Base-by-base conservation (phyloP, 2,888 invertebrate genomes). In the Margaritifera margaritifera region DNA sequence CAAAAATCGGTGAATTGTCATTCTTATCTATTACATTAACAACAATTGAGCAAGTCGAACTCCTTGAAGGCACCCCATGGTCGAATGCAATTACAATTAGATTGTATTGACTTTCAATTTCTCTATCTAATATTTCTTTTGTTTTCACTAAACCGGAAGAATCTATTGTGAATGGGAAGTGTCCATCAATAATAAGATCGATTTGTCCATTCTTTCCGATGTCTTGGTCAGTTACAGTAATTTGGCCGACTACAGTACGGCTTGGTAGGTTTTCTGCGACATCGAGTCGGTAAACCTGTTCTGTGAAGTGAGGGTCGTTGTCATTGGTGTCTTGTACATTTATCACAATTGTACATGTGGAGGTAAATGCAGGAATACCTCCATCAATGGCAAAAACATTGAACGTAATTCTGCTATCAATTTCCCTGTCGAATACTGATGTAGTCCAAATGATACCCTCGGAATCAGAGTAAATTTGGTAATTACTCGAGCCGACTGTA, bases 1-100 rank as follows among this genome's bases (percentile, higher is more conserved):
- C 65, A 66, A 88, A 83, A 6, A 71, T 57, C 0, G 87, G 87
- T 1, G 75, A 53, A 65, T 84, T 77, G 66, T 84, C 85, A 62
- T 84, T 85, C 15, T 66, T 71, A 53, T 84, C 84, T 1, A 62
- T 69, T 18, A 85, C 74, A 25, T 73, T 73, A n/a, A 84, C 76
- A 15, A 71, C 75, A 6, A 85, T 77, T 24, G 70, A 72, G 20
- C 79, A 67, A 8, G 81, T 75, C 18, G 76, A 74, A 65, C 75
- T 82, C 53, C 75, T 66, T 2, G 79, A 74, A 1, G 77, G 80
- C 19, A 67, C 65, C 0, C 85, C 84, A 22, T 76, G 76, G 71
- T 84, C 85, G 31, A 68, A 79, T 11, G 76, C 82, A 4, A 73
- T 70, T 2, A 82, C 80, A 31, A 72, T 73, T 62, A 85, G 75